phyloP scores from a whole-genome alignment of 2,888 invertebrate species.

The Fragum fragum region DNA sequence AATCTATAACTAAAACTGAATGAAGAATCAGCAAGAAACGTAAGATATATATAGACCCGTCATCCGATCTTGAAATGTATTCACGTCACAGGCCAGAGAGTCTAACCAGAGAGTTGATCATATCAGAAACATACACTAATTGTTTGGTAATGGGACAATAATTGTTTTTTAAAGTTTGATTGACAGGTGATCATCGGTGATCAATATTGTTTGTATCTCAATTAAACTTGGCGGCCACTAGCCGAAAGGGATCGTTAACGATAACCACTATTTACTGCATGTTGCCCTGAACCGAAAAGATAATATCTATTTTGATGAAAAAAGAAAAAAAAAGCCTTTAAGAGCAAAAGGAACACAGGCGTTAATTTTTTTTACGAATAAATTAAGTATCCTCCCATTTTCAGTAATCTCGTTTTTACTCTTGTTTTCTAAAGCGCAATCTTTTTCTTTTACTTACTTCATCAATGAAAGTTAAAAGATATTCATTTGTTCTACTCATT shows the following conservation, averaged over 20 bases:
- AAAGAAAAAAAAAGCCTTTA: too few species aligned
- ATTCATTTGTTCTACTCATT: too few species aligned
- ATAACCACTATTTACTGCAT: background rate
- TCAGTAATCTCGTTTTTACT: too few species aligned
- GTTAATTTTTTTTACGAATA: too few species aligned
- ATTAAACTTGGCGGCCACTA: constrained; percentile 11
- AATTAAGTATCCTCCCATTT: too few species aligned
- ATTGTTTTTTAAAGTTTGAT: constrained; percentile 19
- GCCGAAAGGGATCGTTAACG: constrained; percentile 6
- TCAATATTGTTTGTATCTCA: constrained; percentile 22
- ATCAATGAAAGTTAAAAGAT: too few species aligned
- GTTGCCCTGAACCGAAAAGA: background rate
- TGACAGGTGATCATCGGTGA: constrained; percentile 24
- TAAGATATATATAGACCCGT: background rate
- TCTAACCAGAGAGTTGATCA: constrained; percentile 27
- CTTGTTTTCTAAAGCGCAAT: too few species aligned
- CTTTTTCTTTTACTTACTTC: too few species aligned
- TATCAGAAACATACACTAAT: constrained; percentile 12
- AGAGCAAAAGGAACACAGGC: too few species aligned
- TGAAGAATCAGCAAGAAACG: too few species aligned
- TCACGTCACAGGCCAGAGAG: constrained; percentile 5
- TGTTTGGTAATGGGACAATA: constrained; percentile 18
- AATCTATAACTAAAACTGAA: background rate
- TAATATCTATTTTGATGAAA: too few species aligned
- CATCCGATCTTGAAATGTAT: background rate